Percentiles rank a stretch among this genome's conserved stretches.
Evolutionary conservation across 2,113 vertebrate species (phyloP).

Genomic region (Rattus norvegicus): DNA sequence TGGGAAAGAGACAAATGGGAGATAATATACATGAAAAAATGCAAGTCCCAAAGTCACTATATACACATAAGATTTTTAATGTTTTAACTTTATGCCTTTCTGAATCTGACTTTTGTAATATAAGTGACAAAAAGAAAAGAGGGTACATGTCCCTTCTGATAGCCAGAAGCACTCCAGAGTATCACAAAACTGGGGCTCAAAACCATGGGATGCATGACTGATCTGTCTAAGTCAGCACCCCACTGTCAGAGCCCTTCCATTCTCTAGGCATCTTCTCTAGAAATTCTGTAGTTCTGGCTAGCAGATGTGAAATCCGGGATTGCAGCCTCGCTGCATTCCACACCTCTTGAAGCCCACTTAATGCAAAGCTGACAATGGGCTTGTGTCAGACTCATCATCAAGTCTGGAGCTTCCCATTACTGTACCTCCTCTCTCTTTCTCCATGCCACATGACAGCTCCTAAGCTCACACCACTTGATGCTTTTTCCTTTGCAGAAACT

Average conservation of each 20-base stretch:
- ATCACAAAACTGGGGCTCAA: not conserved
- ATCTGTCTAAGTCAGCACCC: not conserved
- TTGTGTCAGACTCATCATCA: not conserved
- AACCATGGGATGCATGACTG: not conserved
- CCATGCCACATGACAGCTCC: not conserved
- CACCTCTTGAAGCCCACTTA: not conserved
- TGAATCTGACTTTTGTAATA: slow-evolving; percentile 49
- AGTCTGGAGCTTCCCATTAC: not conserved
- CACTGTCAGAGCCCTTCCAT: not conserved
- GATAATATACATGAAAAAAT: slow-evolving; percentile 37
- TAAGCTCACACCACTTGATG: not conserved
- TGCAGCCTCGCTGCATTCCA: not conserved
- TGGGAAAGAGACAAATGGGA: slow-evolving; percentile 25
- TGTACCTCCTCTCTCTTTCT: not conserved
- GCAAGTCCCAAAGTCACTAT: slow-evolving; percentile 46
- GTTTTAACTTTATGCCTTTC: slow-evolving; percentile 59
- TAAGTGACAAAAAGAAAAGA: slow-evolving; percentile 13
- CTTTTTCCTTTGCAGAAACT: not conserved
- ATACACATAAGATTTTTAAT: slow-evolving; percentile 43
- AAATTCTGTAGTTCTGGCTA: not conserved
- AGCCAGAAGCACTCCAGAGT: not conserved
- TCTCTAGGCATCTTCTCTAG: not conserved
- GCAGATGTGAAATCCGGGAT: not conserved
- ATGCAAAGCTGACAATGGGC: not conserved
- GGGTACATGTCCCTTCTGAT: not conserved